phyloP scores from a whole-genome alignment of 2,797 vertebrate species.

The Champsocephalus esox region DNA sequence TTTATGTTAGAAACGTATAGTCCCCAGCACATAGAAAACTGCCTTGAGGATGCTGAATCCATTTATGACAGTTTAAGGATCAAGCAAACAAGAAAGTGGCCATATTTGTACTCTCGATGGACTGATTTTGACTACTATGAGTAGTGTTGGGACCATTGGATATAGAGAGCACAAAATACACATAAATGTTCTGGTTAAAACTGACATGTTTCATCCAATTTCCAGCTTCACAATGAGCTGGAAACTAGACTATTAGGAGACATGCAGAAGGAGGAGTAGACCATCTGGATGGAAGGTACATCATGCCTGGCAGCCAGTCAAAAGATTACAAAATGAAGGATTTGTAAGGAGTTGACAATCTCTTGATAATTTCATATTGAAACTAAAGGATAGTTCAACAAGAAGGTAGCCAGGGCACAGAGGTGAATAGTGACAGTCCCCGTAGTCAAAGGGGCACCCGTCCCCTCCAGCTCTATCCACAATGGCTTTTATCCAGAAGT shows the following conservation, averaged over 20 bases:
- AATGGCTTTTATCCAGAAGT: conserved; percentile 49
- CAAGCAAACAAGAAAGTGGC: too few species aligned
- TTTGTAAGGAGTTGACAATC: conserved; percentile 16
- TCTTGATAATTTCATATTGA: conserved; percentile 38
- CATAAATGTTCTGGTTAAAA: too few species aligned
- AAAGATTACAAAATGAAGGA: conserved; percentile 29
- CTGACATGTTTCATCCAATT: too few species aligned
- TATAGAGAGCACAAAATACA: too few species aligned
- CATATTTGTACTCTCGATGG: too few species aligned
- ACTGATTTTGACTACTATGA: too few species aligned
- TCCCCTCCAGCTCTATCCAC: conserved; percentile 47
- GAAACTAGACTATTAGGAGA: conserved; percentile 6
- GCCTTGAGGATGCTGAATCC: too few species aligned
- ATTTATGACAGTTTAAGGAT: too few species aligned
- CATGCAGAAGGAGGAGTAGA: conserved; percentile 20
- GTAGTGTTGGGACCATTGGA: too few species aligned
- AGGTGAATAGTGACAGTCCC: conserved; percentile 19
- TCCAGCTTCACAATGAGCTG: too few species aligned
- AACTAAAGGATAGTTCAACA: conserved; percentile 27
- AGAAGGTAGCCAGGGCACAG: neutral
- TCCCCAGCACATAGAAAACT: too few species aligned
- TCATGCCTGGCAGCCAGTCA: conserved; percentile 17
- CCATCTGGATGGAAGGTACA: conserved; percentile 11
- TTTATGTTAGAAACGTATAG: too few species aligned
- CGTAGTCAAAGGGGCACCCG: neutral